These are phyloP conservation scores for Uloborus diversus DNA, from an alignment of 1,140 invertebrate genomes.

Conservation along the genomic window DNA sequence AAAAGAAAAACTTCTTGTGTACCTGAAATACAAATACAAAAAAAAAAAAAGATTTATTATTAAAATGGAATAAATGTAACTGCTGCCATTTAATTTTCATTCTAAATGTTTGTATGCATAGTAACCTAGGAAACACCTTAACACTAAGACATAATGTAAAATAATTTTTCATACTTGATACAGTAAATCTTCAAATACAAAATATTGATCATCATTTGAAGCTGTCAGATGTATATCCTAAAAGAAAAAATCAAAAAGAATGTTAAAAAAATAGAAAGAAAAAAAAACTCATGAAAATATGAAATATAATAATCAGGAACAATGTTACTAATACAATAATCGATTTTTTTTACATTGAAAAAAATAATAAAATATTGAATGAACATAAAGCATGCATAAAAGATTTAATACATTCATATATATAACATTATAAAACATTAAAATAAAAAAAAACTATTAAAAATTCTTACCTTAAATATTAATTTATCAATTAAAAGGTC, in stretches of 20 bases:
- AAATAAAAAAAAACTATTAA: neutral
- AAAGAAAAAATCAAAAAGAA: constrained; percentile 56
- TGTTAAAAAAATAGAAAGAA: neutral
- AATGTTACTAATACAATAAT: neutral
- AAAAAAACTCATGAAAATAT: neutral
- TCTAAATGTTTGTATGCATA: too few species aligned
- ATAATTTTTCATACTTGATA: constrained; percentile 82
- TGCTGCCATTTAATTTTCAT: too few species aligned
- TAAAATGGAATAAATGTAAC: too few species aligned
- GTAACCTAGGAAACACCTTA: too few species aligned
- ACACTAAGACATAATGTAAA: too few species aligned
- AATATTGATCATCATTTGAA: constrained; percentile 97
- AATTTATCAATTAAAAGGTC: constrained; percentile 93
- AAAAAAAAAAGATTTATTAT: too few species aligned
- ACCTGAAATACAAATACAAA: too few species aligned
- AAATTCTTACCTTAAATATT: constrained; percentile 80
- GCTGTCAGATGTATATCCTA: constrained; percentile 93
- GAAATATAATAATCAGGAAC: neutral
- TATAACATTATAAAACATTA: neutral
- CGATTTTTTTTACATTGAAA: neutral
- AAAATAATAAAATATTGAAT: neutral
- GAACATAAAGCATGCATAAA: neutral
- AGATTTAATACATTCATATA: neutral
- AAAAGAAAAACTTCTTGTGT: too few species aligned
- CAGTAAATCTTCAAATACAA: constrained; percentile 95